A percentile compares a stretch with the other conserved stretches of the same genome.
These are phyloP conservation scores for Ptychoptera albimana DNA, from an alignment of 2,888 invertebrate genomes.

Conservation along the genomic window DNA sequence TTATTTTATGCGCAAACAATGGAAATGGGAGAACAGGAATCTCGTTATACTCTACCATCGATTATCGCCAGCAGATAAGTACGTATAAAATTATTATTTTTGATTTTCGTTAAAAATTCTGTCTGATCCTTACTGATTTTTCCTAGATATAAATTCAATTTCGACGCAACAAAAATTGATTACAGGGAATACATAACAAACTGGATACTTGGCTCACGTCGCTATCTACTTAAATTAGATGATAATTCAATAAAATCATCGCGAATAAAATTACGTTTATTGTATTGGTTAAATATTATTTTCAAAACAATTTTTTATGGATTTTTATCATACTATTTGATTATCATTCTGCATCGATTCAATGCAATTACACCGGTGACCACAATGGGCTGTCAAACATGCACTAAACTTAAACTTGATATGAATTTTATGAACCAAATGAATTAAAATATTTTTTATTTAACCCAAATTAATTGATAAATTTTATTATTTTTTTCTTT, in stretches of 20 bases:
- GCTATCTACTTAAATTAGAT: slow-evolving; percentile 31
- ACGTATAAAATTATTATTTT: not conserved
- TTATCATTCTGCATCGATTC: too few relatives aligned
- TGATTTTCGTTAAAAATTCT: slow-evolving; percentile 11
- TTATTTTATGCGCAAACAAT: slow-evolving; percentile 34
- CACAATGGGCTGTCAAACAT: too few relatives aligned
- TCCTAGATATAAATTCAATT: slow-evolving; percentile 26
- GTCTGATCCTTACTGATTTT: too few relatives aligned
- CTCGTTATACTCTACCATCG: slow-evolving; percentile 18
- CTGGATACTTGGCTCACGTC: slow-evolving; percentile 32
- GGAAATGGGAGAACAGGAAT: slow-evolving; percentile 27
- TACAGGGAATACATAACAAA: slow-evolving; percentile 27
- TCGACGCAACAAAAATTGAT: slow-evolving; percentile 24
- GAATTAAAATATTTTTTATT: too few relatives aligned
- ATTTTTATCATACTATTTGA: too few relatives aligned
- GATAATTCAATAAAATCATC: slow-evolving; percentile 13
- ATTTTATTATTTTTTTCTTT: too few relatives aligned
- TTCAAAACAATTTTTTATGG: too few relatives aligned
- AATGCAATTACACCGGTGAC: too few relatives aligned
- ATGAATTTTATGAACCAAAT: too few relatives aligned
- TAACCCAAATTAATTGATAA: too few relatives aligned
- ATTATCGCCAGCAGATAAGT: slow-evolving; percentile 11
- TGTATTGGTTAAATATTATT: slow-evolving; percentile 2
- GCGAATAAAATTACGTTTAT: slow-evolving; percentile 10
- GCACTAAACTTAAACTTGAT: too few relatives aligned